These are phyloP conservation scores for Stenodera caucasica DNA, from an alignment of 2,888 invertebrate species.

Conservation along the genomic window DNA sequence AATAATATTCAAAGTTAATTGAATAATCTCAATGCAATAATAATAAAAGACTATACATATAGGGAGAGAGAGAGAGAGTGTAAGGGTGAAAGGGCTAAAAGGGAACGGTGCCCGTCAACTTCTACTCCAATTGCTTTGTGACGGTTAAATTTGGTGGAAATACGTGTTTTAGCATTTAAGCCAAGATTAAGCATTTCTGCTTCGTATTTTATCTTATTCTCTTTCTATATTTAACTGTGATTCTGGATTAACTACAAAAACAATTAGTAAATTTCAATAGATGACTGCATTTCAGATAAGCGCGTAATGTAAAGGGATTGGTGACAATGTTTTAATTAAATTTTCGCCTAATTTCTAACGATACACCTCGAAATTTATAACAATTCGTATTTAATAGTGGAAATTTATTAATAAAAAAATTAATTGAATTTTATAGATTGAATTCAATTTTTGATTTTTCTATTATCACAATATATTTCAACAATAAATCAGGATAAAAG, in stretches of 20 bases:
- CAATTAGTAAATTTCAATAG: background rate
- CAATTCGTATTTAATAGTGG: too few species aligned
- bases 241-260: background rate
- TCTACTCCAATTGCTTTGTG: slow-evolving; percentile 23
- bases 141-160: slow-evolving; percentile 33
- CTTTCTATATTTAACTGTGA: background rate
- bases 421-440: too few species aligned
- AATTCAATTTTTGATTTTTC: too few species aligned
- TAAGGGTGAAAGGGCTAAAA: background rate
- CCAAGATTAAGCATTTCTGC: slow-evolving; percentile 2
- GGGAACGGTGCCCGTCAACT: background rate
- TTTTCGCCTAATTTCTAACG: background rate
- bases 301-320: background rate
- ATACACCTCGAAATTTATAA: too few species aligned
- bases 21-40: background rate
- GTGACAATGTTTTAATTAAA: background rate
- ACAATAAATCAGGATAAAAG: background rate
- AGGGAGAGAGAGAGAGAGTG: too few species aligned
- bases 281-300: background rate
- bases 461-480: too few species aligned
- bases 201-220: background rate
- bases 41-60: background rate
- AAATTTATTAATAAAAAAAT: too few species aligned
- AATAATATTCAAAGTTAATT: background rate
- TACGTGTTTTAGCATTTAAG: slow-evolving; percentile 27